A percentile compares a stretch with the other conserved stretches of the same genome.
Evolutionary conservation across 2,113 vertebrate genomes (phyloP).

Genomic region (Parotia lawesii): DNA sequence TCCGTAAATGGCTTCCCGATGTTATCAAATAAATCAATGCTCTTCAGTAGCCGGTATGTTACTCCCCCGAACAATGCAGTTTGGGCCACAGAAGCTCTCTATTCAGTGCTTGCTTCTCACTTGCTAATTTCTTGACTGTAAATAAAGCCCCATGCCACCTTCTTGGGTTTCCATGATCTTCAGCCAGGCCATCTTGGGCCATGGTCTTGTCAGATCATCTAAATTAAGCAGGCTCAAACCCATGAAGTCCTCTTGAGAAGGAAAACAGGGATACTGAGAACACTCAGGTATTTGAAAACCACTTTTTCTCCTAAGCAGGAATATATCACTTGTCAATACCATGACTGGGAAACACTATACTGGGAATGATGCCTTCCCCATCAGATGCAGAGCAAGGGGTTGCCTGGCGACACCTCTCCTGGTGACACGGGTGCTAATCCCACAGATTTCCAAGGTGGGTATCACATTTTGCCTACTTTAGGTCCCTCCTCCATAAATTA

Average conservation of each 20-base stretch:
- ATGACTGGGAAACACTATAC: not conserved
- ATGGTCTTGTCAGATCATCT: not conserved
- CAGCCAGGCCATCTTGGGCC: not conserved
- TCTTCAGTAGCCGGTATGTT: not conserved
- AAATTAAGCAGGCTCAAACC: conserved; percentile 37
- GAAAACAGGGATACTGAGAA: not conserved
- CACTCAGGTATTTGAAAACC: not conserved
- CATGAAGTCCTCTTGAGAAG: not conserved
- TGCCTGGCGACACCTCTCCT: not conserved
- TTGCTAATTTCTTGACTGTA: conserved; percentile 51
- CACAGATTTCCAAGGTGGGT: conserved; percentile 12
- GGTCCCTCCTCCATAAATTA: conserved; percentile 30
- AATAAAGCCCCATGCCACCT: conserved; percentile 44
- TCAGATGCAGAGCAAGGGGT: not conserved
- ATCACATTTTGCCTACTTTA: conserved; percentile 57
- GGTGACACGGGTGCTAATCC: not conserved
- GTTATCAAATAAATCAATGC: conserved; percentile 67
- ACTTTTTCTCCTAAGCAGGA: not conserved
- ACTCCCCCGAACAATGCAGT: conserved; percentile 28
- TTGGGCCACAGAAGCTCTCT: conserved; percentile 42
- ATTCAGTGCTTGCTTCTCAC: conserved; percentile 12
- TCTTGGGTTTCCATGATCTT: conserved; percentile 59
- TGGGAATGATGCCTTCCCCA: not conserved
- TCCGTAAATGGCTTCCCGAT: conserved; percentile 60
- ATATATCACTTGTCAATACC: not conserved